phyloP scores from a whole-genome alignment of 2,113 vertebrate species.

The Halcyon malimbica region DNA sequence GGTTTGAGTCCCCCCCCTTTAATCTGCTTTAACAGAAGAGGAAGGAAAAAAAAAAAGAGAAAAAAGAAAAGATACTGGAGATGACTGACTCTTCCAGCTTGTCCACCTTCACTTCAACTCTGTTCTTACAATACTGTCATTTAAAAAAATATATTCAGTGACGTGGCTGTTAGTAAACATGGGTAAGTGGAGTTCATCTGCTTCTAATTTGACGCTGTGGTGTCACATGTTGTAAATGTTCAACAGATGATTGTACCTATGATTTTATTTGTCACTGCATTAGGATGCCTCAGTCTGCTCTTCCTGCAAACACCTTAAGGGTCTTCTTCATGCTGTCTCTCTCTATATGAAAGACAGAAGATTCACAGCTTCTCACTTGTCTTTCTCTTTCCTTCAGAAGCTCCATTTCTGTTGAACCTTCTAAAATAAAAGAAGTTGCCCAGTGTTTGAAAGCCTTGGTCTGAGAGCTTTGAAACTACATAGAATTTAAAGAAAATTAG shows the following conservation, averaged over 20 bases:
- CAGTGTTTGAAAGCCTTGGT: not conserved
- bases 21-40: not conserved
- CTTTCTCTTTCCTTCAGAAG: not conserved
- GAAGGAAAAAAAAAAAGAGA: too few relatives aligned
- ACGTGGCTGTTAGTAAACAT: not conserved
- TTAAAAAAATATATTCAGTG: not conserved
- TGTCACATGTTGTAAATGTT: not conserved
- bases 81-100: not conserved
- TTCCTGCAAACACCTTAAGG: not conserved
- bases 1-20: not conserved
- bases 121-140: not conserved
- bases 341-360: not conserved
- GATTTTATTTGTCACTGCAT: not conserved
- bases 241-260: not conserved
- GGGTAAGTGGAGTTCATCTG: not conserved
- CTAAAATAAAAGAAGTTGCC: not conserved
- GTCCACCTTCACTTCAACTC: not conserved
- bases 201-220: accelerated
- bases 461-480: not conserved
- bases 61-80: not conserved
- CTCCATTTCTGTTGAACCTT: not conserved
- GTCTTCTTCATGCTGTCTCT: not conserved
- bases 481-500: not conserved
- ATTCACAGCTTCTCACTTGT: not conserved
- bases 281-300: not conserved